Percentiles rank a stretch among this genome's conserved stretches.
Conservation (phyloP, 2,888 invertebrate genomes). For the Drosophila helvetica region DNA sequence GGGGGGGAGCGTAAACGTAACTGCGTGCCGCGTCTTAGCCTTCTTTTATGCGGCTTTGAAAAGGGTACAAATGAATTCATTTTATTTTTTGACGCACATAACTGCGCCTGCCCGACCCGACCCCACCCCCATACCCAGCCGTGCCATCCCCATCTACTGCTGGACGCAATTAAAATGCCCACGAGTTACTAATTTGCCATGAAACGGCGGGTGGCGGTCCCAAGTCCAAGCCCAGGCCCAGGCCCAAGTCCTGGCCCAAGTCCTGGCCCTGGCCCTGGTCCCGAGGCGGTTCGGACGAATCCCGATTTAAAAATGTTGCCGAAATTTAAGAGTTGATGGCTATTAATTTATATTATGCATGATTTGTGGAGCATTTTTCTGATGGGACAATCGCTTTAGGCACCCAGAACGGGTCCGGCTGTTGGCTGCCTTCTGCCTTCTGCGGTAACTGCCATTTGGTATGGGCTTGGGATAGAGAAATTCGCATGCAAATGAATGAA, state of each 20-base stretch:
- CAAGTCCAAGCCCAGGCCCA: neutral
- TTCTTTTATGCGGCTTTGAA: conserved; percentile 68
- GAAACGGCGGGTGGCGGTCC: conserved; percentile 43
- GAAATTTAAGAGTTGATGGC: conserved; percentile 66
- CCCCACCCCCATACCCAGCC: neutral
- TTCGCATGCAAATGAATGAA: conserved; percentile 35
- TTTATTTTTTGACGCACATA: conserved; percentile 71
- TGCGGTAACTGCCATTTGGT: conserved; percentile 25
- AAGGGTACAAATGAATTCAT: conserved; percentile 77
- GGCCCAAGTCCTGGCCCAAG: too few species aligned
- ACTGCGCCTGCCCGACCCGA: conserved; percentile 34
- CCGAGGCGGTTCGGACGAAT: neutral
- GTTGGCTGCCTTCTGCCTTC: conserved; percentile 26
- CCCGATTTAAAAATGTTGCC: conserved; percentile 53
- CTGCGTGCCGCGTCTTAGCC: conserved; percentile 65
- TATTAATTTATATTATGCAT: conserved; percentile 74
- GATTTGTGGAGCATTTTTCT: conserved; percentile 50
- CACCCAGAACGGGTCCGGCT: neutral
- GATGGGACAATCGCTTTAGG: conserved; percentile 34
- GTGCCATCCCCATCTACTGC: conserved; percentile 10
- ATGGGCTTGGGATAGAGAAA: neutral
- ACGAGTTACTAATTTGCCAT: conserved; percentile 77
- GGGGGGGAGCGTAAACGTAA: conserved; percentile 1
- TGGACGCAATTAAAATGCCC: conserved; percentile 77
- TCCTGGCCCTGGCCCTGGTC: neutral